Conservation (phyloP, 2,888 invertebrate species). For the Nezara viridula region DNA sequence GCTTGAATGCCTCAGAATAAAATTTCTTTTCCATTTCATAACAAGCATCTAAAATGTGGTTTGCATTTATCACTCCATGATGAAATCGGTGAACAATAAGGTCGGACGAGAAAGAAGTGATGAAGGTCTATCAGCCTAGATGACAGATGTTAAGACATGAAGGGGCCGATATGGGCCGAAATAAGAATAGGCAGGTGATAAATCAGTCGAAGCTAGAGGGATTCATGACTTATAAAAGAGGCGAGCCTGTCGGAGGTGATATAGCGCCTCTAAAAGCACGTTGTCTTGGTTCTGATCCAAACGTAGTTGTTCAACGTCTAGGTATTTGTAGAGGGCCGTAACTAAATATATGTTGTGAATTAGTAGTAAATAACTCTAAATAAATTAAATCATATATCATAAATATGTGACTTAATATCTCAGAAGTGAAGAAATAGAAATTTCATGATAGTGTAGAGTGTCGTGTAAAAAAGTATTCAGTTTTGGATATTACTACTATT, state of each 20-base stretch:
- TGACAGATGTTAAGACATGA: not conserved
- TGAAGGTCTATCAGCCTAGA: not conserved
- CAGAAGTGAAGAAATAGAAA: not conserved
- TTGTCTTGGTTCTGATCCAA: not conserved
- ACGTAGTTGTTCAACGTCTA: not conserved
- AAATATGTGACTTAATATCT: not conserved
- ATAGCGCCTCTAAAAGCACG: not conserved
- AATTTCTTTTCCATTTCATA: no score
- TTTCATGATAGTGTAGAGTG: no score
- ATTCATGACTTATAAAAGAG: slow-evolving; percentile 25
- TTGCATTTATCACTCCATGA: not conserved
- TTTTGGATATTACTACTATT: no score
- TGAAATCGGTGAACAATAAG: not conserved
- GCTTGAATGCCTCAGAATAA: no score
- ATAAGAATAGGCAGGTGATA: slow-evolving; percentile 17
- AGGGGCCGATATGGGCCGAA: not conserved
- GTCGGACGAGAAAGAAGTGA: not conserved
- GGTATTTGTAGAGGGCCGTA: not conserved
- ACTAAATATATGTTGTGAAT: not conserved
- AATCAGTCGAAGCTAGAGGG: not conserved
- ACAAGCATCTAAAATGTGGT: not conserved
- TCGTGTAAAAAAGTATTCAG: no score
- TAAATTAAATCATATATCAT: not conserved
- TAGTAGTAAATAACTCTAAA: not conserved
- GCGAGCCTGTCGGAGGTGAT: not conserved